Percentiles rank a stretch among this genome's conserved stretches.
These are phyloP conservation scores for Periophthalmodon schlosseri DNA, from an alignment of 2,113 vertebrate genomes.

Conservation along the genomic window DNA sequence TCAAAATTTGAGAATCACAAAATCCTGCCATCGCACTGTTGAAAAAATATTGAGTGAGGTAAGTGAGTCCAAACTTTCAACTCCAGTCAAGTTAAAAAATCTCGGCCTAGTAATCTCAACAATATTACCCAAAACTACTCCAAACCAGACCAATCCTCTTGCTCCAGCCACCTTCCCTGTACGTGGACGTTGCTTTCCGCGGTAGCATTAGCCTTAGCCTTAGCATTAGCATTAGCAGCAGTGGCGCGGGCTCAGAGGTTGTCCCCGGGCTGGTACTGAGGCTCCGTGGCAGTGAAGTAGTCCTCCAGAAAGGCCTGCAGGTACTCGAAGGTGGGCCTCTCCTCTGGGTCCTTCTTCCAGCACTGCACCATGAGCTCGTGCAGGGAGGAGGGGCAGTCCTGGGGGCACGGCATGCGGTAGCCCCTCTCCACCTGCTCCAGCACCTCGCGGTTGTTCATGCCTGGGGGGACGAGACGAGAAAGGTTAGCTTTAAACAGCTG, in stretches of 20 bases:
- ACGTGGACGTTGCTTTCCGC: background rate
- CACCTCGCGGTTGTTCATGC: slow-evolving; percentile 99
- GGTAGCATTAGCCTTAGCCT: background rate
- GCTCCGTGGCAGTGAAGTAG: slow-evolving; percentile 99
- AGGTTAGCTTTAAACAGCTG: background rate
- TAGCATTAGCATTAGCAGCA: slow-evolving; percentile 14
- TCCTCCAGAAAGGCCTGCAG: slow-evolving; percentile 99
- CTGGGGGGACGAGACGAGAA: slow-evolving; percentile 61
- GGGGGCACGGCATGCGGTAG: slow-evolving; percentile 97
- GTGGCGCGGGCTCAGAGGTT: slow-evolving; percentile 87
- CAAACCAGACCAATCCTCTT: too few species aligned
- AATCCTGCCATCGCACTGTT: too few species aligned
- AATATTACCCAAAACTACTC: too few species aligned
- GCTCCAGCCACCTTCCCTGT: background rate
- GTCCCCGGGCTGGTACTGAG: slow-evolving; percentile 98
- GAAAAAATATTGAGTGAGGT: too few species aligned
- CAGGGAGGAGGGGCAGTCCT: slow-evolving; percentile 97
- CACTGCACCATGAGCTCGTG: slow-evolving; percentile 99
- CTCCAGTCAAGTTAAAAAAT: too few species aligned
- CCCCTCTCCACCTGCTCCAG: slow-evolving; percentile 98
- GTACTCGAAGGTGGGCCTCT: slow-evolving; percentile 97
- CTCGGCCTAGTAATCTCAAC: too few species aligned
- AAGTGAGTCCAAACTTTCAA: too few species aligned
- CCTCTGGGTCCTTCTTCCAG: slow-evolving; percentile 99
- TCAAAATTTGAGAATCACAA: too few species aligned